Evolutionary conservation across 2,797 vertebrate species (phyloP), one percentile per base, ranked within the genome.

Genomic region (Chloroceryle inda): DNA sequence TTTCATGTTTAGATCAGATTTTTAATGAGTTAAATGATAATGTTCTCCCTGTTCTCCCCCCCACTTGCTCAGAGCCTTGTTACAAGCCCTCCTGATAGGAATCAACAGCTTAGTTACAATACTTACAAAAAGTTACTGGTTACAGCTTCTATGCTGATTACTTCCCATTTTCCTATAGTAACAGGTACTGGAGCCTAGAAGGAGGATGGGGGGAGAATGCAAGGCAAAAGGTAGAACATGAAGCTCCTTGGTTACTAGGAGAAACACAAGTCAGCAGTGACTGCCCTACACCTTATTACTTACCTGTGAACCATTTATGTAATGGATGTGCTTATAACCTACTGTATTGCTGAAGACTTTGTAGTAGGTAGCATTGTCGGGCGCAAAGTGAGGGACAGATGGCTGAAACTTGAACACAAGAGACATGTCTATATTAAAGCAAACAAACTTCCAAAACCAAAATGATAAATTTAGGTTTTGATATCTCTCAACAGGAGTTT

Each of bases 151-250:
- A 99, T 99, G 93, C 97, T 98, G 94, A 99, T 99, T 68, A 99
- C 99, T 97, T 99, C 99, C 99, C 99, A 99, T 81, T 98, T 94
- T 94, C 99, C 99, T 64, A 95, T 96, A 92, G 99, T 99, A 93
- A 99, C 61, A 85, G 98, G 96, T 63, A 92, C 96, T 49, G 97
- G 97, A 85, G 13, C 29, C 98, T 98, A 86, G 79, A 56, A 37
- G 33, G 58, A 3, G 13, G 37, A 37, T 37, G 37, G 17, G 24
- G 37, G 26, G 24, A 37, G 78, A 50, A 79, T 5, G 33, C 21
- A 68, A 59, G 59, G 22, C 21, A 85, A 88, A 78, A 76, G 53
- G 35, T 1, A 89, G 27, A 68, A 77, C 0, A 1, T 64, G 81
- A 96, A 91, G 35, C 16, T 86, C 40, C 35, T 56, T 33, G 8